These are phyloP conservation scores for Phalacrocorax brasilianus DNA, from an alignment of 2,113 vertebrate species.

Conservation along the genomic window DNA sequence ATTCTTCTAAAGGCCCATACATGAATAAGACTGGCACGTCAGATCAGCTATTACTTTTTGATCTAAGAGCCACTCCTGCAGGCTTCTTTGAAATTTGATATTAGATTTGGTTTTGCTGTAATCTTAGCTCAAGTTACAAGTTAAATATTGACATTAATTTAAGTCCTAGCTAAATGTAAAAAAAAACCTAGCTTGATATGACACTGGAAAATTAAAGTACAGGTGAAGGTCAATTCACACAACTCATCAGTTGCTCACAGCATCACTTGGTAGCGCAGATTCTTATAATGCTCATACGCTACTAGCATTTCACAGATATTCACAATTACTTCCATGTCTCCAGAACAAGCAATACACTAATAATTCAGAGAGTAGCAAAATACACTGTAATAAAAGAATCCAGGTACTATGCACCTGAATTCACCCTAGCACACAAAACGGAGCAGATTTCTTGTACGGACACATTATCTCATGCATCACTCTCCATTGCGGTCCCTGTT, in stretches of 20 bases:
- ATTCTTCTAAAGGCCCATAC: not conserved
- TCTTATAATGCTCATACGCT: not conserved
- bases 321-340: not conserved
- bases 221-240: not conserved
- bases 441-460: rapidly evolving
- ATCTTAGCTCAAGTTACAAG: not conserved
- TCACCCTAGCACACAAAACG: not conserved
- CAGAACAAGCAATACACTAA: not conserved
- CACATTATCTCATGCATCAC: not conserved
- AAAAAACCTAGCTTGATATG: not conserved
- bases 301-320: not conserved
- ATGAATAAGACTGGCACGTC: not conserved
- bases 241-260: not conserved
- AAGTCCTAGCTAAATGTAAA: not conserved
- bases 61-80: not conserved
- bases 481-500: not conserved
- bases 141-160: not conserved
- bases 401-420: not conserved
- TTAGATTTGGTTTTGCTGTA: not conserved
- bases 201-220: not conserved
- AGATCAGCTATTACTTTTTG: not conserved
- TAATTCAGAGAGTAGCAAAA: not conserved
- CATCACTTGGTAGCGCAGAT: not conserved
- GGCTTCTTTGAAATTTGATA: not conserved
- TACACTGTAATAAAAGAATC: not conserved